These are phyloP conservation scores for Rhinoraja longicauda DNA, from an alignment of 2,797 vertebrate genomes.

Conservation along the genomic window DNA sequence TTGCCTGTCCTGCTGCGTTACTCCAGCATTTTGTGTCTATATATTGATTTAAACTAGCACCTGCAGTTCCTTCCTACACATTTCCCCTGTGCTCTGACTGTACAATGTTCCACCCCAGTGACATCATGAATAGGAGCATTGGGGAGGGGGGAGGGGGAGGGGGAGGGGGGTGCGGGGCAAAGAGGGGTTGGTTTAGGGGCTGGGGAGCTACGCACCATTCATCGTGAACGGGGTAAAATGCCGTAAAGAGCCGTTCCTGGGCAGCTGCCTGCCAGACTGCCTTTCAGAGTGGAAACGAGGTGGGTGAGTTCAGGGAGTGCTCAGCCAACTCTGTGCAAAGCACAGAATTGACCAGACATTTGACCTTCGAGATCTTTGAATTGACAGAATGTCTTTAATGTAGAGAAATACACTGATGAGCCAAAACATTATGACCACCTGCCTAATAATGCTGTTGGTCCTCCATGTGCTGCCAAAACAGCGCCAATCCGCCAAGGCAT, in stretches of 20 bases:
- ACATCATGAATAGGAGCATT: slow-evolving; percentile 25
- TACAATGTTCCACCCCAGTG: slow-evolving; percentile 24
- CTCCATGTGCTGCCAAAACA: too few relatives aligned
- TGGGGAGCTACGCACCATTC: background rate
- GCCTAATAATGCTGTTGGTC: too few relatives aligned
- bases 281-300: background rate
- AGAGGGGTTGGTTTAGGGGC: background rate
- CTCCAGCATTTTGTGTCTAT: too few relatives aligned
- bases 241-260: background rate
- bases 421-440: too few relatives aligned
- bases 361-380: background rate
- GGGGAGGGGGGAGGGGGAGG: background rate
- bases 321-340: background rate
- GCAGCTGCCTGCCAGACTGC: background rate
- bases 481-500: too few relatives aligned
- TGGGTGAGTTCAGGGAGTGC: background rate
- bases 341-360: background rate
- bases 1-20: too few relatives aligned
- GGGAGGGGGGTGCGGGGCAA: background rate
- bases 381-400: background rate
- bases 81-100: background rate
- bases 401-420: background rate
- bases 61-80: too few relatives aligned
- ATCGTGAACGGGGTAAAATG: background rate
- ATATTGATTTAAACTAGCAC: too few relatives aligned